A percentile compares a stretch with the other conserved stretches of the same genome.
Conservation (phyloP, 2,113 vertebrate genomes). For the Cricetomys ansorgei region DNA sequence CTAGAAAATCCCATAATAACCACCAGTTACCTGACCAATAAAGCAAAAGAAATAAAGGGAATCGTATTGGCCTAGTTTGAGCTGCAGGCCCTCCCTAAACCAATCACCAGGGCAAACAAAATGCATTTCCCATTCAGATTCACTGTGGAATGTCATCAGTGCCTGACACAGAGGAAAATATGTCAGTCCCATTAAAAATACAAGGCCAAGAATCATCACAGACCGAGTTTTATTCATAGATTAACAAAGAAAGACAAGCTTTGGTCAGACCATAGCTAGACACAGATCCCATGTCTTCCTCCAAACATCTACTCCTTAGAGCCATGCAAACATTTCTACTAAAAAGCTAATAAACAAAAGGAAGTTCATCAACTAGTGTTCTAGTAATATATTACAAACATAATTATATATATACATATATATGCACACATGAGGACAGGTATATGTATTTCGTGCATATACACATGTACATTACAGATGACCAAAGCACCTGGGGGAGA, state of each 20-base stretch:
- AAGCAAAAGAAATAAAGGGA: not conserved
- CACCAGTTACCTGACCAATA: not conserved
- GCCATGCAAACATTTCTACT: conserved; percentile 18
- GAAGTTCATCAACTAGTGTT: not conserved
- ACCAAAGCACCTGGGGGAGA: not conserved
- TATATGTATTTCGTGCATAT: not conserved
- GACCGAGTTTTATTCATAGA: not conserved
- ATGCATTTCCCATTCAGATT: not conserved
- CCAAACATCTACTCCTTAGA: not conserved
- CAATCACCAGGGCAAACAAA: not conserved
- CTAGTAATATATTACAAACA: not conserved
- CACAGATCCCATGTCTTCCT: not conserved
- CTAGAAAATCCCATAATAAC: not conserved
- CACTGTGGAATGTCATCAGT: not conserved
- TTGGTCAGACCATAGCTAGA: not conserved
- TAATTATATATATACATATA: not conserved
- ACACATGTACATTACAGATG: not conserved
- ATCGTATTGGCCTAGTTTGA: not conserved
- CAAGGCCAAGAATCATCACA: not conserved
- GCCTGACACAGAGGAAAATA: not conserved
- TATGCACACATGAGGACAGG: not conserved
- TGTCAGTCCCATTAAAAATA: not conserved
- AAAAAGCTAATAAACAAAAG: not conserved
- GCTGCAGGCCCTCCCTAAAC: not conserved
- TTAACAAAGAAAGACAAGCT: not conserved